Conservation (phyloP, 2,797 vertebrate genomes). For the Eupleurogrammus muticus region DNA sequence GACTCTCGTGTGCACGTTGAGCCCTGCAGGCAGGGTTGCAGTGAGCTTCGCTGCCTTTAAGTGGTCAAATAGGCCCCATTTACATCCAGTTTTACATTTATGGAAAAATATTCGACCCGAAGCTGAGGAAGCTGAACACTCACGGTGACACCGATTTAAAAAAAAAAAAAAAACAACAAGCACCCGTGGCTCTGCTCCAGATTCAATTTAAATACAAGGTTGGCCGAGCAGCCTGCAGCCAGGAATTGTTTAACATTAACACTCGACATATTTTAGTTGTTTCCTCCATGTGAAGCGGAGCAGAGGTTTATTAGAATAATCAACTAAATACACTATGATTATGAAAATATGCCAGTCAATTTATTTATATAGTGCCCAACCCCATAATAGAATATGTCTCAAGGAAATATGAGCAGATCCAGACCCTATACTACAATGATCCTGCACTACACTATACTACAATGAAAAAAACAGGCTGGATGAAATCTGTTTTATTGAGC, state of each 20-base stretch:
- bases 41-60: slow-evolving; percentile 23
- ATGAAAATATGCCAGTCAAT: slow-evolving; percentile 46
- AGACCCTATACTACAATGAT: no score
- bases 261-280: slow-evolving; percentile 51
- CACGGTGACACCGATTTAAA: slow-evolving; percentile 14
- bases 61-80: slow-evolving; percentile 41
- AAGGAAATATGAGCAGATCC: no score
- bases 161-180: no score
- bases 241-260: slow-evolving; percentile 58
- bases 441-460: not conserved
- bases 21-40: slow-evolving; percentile 32
- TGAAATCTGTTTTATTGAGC: not conserved
- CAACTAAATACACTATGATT: slow-evolving; percentile 10
- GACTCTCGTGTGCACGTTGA: slow-evolving; percentile 8
- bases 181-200: slow-evolving; percentile 70
- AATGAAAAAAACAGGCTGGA: not conserved
- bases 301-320: slow-evolving; percentile 5
- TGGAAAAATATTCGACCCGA: slow-evolving; percentile 22
- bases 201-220: slow-evolving; percentile 63
- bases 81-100: slow-evolving; percentile 46
- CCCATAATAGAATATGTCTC: no score
- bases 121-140: slow-evolving; percentile 27
- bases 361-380: no score
- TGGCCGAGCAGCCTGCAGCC: slow-evolving; percentile 41
- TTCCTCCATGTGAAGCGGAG: slow-evolving; percentile 35